Conservation (phyloP, 1,140 invertebrate species). For the Augochlora pura region DNA sequence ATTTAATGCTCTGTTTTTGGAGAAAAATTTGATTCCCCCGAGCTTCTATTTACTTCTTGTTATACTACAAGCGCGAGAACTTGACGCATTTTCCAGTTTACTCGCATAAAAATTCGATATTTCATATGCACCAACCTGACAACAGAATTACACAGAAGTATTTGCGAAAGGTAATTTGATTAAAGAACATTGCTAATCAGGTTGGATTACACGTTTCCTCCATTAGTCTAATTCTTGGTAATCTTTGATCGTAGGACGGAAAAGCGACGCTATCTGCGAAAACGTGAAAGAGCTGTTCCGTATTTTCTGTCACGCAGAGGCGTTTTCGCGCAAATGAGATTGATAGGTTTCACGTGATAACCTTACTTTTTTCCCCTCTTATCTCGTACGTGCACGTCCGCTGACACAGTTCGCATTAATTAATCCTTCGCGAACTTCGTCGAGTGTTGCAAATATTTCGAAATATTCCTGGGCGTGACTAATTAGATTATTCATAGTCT, state of each 20-base stretch:
- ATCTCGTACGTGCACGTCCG: background rate
- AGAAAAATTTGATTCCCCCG: too few relatives aligned
- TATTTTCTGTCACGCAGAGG: conserved; percentile 14
- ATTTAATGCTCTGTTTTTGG: too few relatives aligned
- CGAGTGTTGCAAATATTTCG: too few relatives aligned
- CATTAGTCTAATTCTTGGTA: conserved; percentile 32
- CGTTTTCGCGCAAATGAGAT: conserved; percentile 13
- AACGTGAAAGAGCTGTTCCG: background rate
- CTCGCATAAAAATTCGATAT: too few relatives aligned
- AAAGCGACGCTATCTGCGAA: background rate
- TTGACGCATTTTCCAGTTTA: too few relatives aligned
- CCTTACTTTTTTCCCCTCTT: background rate
- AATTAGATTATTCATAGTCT: too few relatives aligned
- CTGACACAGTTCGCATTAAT: background rate
- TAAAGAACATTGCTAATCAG: background rate
- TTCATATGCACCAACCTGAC: too few relatives aligned
- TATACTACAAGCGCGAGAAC: too few relatives aligned
- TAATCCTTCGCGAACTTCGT: background rate
- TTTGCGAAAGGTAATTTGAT: too few relatives aligned
- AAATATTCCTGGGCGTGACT: too few relatives aligned
- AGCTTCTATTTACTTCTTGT: too few relatives aligned
- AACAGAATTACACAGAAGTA: too few relatives aligned
- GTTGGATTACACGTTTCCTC: background rate
- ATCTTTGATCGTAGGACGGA: background rate
- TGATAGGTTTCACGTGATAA: background rate